Evolutionary conservation across 2,888 invertebrate species (phyloP), one percentile per base, ranked within the genome.

Genomic region (Molanna angustata): DNA sequence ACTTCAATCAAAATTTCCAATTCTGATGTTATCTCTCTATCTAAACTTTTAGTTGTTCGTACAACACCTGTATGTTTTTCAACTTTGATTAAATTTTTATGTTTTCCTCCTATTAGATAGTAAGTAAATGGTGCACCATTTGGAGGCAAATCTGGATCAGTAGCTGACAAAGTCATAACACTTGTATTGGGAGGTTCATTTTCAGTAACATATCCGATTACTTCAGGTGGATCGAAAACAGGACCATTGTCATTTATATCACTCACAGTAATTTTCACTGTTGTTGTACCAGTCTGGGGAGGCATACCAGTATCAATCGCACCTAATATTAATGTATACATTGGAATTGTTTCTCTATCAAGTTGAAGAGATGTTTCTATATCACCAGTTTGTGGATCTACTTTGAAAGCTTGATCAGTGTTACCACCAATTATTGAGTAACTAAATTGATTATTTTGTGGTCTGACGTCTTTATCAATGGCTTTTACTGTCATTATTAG

Each of bases 221-320:
- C 80, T 59, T 82, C 83, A 1, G 80, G 73, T 0, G 85, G 76
- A 59, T 88, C 86, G 64, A 96, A 92, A 27, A 84, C 72, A 0
- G 95, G 96, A 0, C 91, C 92, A 66, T 95, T 95, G 65, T 96
- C 95, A 66, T 96, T 96, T n/a, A 94, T 82, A 68, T 96, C 95
- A 6, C 82, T 79, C 1, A 96, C 67, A 18, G 84, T 80, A 47
- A 96, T 86, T 66, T 84, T 85, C 0, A 96, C 88, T 1, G 84
- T 83, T 1, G 93, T 82, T 0, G 90, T 91, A n/a, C 94, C 95
- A 40, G 94, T 94, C 73, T 94, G 92, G 1, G 94, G 92, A 2
- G 94, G 94, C 9, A 80, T 69, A 1, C 94, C 94, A 4, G 88
- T 90, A 65, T 94, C 94, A 52, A 94, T 91, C 1, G 92, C 94